Evolutionary conservation across 2,797 vertebrate genomes (phyloP).

Genomic region (Characodon lateralis): DNA sequence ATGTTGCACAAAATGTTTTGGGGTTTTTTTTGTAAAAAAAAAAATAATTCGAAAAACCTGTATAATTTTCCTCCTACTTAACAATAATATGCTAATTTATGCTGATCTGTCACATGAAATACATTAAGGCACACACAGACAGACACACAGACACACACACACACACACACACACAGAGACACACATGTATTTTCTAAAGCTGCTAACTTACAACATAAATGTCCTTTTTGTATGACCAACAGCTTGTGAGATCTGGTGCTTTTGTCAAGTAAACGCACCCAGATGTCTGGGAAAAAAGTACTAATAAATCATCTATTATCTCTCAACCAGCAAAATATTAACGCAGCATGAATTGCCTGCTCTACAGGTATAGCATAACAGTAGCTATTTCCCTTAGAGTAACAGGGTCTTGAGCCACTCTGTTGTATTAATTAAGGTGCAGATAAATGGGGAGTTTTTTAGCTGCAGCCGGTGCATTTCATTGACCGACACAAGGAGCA

Average conservation of each 20-base stretch:
- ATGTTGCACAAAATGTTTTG: background rate
- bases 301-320: constrained; percentile 78
- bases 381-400: constrained; percentile 59
- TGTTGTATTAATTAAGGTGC: constrained; percentile 72
- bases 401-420: constrained; percentile 74
- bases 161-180: background rate
- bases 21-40: background rate
- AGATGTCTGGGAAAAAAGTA: constrained; percentile 38
- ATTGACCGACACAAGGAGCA: constrained; percentile 56
- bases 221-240: constrained; percentile 18
- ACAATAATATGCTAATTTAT: background rate
- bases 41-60: background rate
- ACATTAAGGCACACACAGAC: background rate
- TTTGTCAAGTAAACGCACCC: constrained; percentile 34
- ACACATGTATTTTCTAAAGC: background rate
- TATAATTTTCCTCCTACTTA: background rate
- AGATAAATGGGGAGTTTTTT: constrained; percentile 74
- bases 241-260: constrained; percentile 30
- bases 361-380: constrained; percentile 71
- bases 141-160: background rate
- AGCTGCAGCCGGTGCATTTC: constrained; percentile 59
- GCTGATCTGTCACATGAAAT: background rate
- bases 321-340: constrained; percentile 62
- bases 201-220: constrained; percentile 17
- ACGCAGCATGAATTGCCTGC: constrained; percentile 61